Evolutionary conservation across 2,888 invertebrate genomes (phyloP).

Genomic region (Physocephala rufipes): DNA sequence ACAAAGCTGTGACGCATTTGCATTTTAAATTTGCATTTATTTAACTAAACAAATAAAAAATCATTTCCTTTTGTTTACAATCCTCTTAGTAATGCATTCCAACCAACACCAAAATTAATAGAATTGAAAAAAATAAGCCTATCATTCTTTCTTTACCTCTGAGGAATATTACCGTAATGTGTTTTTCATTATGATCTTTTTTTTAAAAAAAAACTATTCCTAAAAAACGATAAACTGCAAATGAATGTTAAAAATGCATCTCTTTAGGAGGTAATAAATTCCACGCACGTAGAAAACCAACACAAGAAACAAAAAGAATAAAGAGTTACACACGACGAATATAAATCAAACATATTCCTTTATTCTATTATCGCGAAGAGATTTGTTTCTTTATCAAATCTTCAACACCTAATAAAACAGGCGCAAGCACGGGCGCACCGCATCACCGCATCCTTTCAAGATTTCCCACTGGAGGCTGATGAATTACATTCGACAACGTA

Average conservation of each 20-base stretch:
- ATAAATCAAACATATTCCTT: constrained; percentile 17
- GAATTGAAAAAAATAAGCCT: constrained; percentile 10
- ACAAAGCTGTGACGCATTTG: constrained; percentile 25
- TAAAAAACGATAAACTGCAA: constrained; percentile 7
- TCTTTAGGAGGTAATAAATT: constrained; percentile 20
- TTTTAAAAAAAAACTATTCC: background rate
- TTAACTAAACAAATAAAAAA: too few relatives aligned
- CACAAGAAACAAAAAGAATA: background rate
- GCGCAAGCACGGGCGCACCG: too few relatives aligned
- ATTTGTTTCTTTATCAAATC: background rate
- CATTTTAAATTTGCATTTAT: constrained; percentile 3
- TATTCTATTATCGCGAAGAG: background rate
- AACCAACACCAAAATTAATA: constrained; percentile 3
- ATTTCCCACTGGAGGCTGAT: background rate
- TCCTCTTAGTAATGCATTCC: background rate
- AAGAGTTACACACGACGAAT: background rate
- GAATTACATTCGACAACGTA: constrained; percentile 6
- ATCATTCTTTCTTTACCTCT: background rate
- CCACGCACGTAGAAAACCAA: constrained; percentile 16
- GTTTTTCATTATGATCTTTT: constrained; percentile 11
- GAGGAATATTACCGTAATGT: background rate
- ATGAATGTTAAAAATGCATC: constrained; percentile 18
- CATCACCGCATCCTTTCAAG: too few relatives aligned
- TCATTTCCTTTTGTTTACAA: background rate
- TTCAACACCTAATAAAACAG: constrained; percentile 25